Evolutionary conservation across 2,113 vertebrate species (phyloP).

Genomic region (human): DNA sequence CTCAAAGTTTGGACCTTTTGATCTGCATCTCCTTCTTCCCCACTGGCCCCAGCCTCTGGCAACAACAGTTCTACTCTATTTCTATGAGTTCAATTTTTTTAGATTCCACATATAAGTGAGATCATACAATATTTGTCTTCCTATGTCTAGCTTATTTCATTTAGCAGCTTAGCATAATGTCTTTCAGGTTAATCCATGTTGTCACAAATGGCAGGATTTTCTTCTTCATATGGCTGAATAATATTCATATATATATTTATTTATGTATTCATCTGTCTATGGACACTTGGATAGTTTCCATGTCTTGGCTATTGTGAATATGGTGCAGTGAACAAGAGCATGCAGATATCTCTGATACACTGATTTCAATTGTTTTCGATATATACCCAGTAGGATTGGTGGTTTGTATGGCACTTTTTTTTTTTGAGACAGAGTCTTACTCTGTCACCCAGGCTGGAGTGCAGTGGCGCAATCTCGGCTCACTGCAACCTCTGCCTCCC

Average conservation of each 20-base stretch:
- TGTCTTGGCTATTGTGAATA: background rate
- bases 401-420: background rate
- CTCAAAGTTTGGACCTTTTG: background rate
- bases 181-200: background rate
- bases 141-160: background rate
- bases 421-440: too few relatives aligned
- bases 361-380: background rate
- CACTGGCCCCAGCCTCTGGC: background rate
- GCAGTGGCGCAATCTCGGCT: too few relatives aligned
- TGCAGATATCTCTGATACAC: background rate
- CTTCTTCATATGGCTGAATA: background rate
- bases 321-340: background rate
- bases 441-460: too few relatives aligned
- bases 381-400: background rate
- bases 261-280: background rate
- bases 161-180: too few relatives aligned
- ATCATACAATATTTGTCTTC: background rate
- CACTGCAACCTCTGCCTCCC: too few relatives aligned
- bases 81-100: background rate
- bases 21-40: background rate
- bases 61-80: background rate
- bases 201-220: background rate
- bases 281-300: background rate
- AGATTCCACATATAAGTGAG: background rate
- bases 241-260: background rate